A percentile compares a stretch with the other conserved stretches of the same genome.
Conservation (phyloP, 2,888 invertebrate species). For the Hyposoter didymator region DNA sequence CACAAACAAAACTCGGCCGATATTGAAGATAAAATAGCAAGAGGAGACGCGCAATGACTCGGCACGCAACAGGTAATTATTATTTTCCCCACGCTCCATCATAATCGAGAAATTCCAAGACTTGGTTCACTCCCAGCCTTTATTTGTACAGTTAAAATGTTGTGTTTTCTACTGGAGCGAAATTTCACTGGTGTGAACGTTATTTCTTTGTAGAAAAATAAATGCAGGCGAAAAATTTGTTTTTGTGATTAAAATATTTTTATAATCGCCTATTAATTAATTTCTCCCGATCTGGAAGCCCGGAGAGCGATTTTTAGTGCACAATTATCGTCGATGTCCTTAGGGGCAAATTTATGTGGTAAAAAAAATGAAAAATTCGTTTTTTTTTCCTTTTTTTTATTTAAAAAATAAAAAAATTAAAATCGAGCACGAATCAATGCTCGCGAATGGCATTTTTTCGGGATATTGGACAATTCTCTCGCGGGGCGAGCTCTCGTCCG, state of each 20-base stretch:
- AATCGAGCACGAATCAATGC: not conserved
- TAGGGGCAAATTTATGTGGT: too few species aligned
- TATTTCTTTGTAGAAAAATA: not conserved
- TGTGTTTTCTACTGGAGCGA: not conserved
- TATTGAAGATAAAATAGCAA: conserved; percentile 4
- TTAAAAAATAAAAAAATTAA: not conserved
- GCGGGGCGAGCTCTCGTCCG: conserved; percentile 34
- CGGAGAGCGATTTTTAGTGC: too few species aligned
- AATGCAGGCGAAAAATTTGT: not conserved
- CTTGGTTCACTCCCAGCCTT: not conserved
- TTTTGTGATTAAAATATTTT: not conserved
- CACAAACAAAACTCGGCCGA: conserved; percentile 25
- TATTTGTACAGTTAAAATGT: not conserved
- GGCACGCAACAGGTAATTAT: conserved; percentile 40
- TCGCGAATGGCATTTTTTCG: conserved; percentile 13
- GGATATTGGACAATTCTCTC: conserved; percentile 37
- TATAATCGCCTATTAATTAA: too few species aligned
- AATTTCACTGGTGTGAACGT: not conserved
- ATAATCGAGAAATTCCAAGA: conserved; percentile 33
- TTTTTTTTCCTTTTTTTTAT: too few species aligned
- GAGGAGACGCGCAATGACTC: conserved; percentile 35
- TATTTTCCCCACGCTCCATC: conserved; percentile 39
- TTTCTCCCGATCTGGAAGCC: too few species aligned
- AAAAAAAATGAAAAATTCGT: too few species aligned
- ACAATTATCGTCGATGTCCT: too few species aligned